Evolutionary conservation across 2,888 invertebrate genomes (phyloP), one percentile per base, ranked within the genome.

Genomic region (Odontomyia ornata): DNA sequence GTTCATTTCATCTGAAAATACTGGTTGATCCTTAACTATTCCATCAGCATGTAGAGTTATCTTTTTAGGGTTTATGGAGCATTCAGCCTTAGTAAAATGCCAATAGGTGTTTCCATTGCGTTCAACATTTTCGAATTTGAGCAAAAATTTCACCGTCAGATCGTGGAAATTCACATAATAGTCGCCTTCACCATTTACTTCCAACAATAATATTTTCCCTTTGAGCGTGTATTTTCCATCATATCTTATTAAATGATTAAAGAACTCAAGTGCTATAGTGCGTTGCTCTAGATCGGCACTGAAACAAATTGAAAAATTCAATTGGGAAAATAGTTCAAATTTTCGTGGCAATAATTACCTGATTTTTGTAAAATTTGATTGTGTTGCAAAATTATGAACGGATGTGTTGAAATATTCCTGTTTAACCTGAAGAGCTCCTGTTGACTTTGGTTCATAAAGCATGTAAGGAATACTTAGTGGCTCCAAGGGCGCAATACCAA

Each of bases 181-280:
- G 1, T 43, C 15, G 1, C 69, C 69, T 23, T n/a, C 47, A 13
- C 69, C 47, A 46, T 69, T 69, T 1, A 69, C 46, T 43, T 43
- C 43, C 23, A 69, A n/a, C 23, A 46, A 18, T 7, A 69, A 30
- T 1, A 69, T 69, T 69, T 69, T 69, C 11, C 69, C 69, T 9
- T 25, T 25, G 0, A 47, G 1, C 7, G 46, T 46, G 21, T 69
- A 69, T 28, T 28, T 47, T 21, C 69, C 69, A 7, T 46, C 27
- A n/a, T 30, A 25, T 13, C 13, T 15, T 7, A 69, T 21, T 13
- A 46, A 15, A 21, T 46, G 69, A 25, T 46, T 69, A 43, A 69
- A 69, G 9, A 47, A 4, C 23, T 69, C 69, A 2, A 69, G 11
- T 1, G 5, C 25, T 7, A 47, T 23, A 0, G 25, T 47, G 3